Conservation (phyloP, 2,888 invertebrate species). For the Eucera pruinosa region DNA sequence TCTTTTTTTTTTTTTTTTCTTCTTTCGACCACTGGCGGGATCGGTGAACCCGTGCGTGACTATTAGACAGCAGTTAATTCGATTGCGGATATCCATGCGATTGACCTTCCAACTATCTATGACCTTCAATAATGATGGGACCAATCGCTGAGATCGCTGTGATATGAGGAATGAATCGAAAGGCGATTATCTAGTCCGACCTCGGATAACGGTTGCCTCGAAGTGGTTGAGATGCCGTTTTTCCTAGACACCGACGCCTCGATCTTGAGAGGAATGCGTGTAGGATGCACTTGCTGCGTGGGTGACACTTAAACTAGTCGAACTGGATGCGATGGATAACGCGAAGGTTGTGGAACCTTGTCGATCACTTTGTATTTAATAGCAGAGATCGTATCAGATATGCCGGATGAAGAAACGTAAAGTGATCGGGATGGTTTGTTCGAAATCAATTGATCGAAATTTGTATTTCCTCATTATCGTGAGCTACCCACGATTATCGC, state of each 20-base stretch:
- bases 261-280: constrained; percentile 39
- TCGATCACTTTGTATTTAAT: constrained; percentile 16
- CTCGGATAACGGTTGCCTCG: constrained; percentile 55
- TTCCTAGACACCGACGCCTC: neutral
- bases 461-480: too few relatives aligned
- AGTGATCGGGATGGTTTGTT: neutral
- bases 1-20: constrained; percentile 20
- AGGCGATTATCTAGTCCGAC: constrained; percentile 44
- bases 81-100: constrained; percentile 35
- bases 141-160: constrained; percentile 5
- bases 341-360: constrained; percentile 2
- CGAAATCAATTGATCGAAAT: neutral
- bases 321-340: constrained; percentile 6
- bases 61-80: constrained; percentile 25
- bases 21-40: constrained; percentile 41
- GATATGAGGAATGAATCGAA: constrained; percentile 49
- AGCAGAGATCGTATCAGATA: neutral
- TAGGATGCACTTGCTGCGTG: constrained; percentile 50
- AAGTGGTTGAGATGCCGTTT: neutral
- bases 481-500: too few relatives aligned
- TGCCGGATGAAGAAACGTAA: neutral
- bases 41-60: constrained; percentile 61
- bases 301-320: constrained; percentile 34
- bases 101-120: constrained; percentile 54
- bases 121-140: constrained; percentile 55